phyloP scores from a whole-genome alignment of 2,113 vertebrate species.

The Bagarius yarrelli region DNA sequence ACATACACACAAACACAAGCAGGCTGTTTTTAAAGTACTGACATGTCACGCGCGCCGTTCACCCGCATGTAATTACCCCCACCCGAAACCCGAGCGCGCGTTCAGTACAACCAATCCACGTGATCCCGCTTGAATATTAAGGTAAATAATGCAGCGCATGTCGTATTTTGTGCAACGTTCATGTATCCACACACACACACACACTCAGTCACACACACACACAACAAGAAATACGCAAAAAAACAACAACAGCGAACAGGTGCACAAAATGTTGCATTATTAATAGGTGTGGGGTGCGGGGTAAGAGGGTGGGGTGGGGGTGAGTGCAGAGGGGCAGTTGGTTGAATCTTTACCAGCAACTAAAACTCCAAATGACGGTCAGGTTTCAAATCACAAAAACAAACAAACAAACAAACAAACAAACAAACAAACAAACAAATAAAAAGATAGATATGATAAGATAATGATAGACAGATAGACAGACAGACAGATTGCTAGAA shows the following conservation, averaged over 20 bases:
- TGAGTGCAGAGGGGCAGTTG: too few species aligned
- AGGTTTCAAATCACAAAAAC: too few species aligned
- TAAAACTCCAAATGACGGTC: too few species aligned
- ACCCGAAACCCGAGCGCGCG: neutral
- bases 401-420: neutral
- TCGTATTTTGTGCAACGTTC: neutral
- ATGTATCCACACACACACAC: neutral
- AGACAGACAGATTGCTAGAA: too few species aligned
- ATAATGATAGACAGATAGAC: too few species aligned
- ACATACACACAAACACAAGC: neutral
- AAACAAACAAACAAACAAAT: neutral
- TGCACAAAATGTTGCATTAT: conserved; percentile 65
- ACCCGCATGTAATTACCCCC: neutral
- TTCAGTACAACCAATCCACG: too few species aligned
- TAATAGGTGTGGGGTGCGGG: conserved; percentile 43
- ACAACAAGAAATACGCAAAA: conserved; percentile 13
- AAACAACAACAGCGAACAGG: conserved; percentile 56
- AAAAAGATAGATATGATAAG: too few species aligned
- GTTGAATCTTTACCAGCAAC: neutral
- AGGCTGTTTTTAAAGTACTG: neutral
- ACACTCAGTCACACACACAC: neutral
- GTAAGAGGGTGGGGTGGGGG: too few species aligned
- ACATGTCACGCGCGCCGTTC: neutral
- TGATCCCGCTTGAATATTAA: neutral
- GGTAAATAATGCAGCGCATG: neutral